These are phyloP conservation scores for Leucophora obtusa DNA, from an alignment of 2,888 invertebrate species.

Conservation along the genomic window DNA sequence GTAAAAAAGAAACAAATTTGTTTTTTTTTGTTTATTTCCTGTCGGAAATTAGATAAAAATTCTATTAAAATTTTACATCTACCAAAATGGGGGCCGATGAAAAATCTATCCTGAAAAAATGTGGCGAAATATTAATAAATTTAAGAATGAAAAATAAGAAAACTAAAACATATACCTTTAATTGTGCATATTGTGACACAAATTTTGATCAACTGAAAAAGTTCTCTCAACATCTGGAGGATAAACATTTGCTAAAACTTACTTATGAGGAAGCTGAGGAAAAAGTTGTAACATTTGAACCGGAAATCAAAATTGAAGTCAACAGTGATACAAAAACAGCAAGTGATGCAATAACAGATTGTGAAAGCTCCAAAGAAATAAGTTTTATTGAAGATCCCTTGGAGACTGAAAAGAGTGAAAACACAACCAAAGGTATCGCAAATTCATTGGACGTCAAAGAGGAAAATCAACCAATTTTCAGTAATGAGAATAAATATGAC, in stretches of 20 bases:
- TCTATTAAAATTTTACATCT: not conserved
- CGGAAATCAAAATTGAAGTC: not conserved
- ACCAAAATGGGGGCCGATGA: not conserved
- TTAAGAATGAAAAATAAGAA: not conserved
- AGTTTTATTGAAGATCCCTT: not conserved
- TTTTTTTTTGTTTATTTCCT: too few species aligned
- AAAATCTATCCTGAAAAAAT: not conserved
- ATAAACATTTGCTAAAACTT: not conserved
- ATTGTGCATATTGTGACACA: not conserved
- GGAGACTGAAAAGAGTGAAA: not conserved
- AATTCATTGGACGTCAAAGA: not conserved
- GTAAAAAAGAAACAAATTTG: too few species aligned
- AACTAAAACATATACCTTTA: not conserved
- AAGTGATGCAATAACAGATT: too few species aligned
- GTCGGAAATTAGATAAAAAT: too few species aligned
- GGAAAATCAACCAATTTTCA: too few species aligned
- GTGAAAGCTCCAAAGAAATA: too few species aligned
- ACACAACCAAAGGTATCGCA: not conserved
- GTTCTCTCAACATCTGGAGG: not conserved
- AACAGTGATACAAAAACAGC: not conserved
- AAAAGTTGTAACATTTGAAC: not conserved
- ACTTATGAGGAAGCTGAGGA: not conserved
- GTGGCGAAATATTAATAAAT: not conserved
- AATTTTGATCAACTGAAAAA: not conserved
- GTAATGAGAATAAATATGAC: too few species aligned